Evolutionary conservation across 2,888 invertebrate genomes (phyloP).

Genomic region (Empis livida): DNA sequence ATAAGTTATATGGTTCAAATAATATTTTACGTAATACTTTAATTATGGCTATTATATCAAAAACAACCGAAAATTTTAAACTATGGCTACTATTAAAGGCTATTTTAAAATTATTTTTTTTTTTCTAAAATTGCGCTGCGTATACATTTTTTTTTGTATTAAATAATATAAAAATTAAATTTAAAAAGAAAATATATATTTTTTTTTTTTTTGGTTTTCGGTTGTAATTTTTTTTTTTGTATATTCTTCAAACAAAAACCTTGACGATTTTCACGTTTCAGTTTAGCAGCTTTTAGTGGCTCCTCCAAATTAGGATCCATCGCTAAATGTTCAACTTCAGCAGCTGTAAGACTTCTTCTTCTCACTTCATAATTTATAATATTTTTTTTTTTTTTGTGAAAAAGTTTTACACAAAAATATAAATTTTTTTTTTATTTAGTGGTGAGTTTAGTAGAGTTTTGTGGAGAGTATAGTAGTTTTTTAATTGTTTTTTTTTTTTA

Average conservation of each 20-base stretch:
- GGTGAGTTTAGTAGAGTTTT: no score
- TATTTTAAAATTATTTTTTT: no score
- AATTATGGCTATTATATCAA: no score
- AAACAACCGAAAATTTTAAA: no score
- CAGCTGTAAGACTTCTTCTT: constrained; percentile 49
- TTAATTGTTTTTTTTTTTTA: neutral
- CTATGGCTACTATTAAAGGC: no score
- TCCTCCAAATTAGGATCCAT: constrained; percentile 44
- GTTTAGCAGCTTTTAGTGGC: constrained; percentile 45
- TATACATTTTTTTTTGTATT: no score
- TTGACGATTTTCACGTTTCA: constrained; percentile 49
- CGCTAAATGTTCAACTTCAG: constrained; percentile 46
- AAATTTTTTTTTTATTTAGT: neutral
- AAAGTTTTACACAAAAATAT: neutral
- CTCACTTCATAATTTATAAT: constrained; percentile 33
- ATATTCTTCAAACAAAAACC: constrained; percentile 34
- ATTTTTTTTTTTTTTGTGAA: constrained; percentile 74
- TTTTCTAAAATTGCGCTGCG: no score
- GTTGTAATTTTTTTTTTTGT: neutral
- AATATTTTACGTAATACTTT: no score
- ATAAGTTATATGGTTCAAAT: no score
- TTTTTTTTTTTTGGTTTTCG: neutral
- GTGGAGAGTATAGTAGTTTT: no score
- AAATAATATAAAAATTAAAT: no score
- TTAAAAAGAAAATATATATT: no score